Conservation (phyloP, 2,797 vertebrate genomes). For the Pteronotus mesoamericanus region DNA sequence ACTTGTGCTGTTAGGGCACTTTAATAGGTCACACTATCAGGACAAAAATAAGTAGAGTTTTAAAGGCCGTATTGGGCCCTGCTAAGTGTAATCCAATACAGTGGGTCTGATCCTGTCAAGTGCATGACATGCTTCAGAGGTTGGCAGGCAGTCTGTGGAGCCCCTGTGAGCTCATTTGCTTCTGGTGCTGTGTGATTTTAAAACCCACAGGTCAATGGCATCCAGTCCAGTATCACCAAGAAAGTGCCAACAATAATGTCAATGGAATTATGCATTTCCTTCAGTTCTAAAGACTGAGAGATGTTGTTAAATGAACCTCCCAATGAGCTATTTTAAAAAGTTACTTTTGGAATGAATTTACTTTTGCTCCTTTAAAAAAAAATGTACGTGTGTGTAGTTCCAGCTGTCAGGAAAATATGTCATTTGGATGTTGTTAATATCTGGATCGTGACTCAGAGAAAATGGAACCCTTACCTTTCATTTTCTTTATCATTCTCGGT, state of each 20-base stretch:
- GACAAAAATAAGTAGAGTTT: not conserved
- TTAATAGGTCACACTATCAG: constrained; percentile 35
- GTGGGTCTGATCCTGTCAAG: not conserved
- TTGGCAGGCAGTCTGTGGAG: not conserved
- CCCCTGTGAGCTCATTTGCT: not conserved
- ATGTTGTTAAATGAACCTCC: not conserved
- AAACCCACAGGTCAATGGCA: not conserved
- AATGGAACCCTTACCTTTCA: not conserved
- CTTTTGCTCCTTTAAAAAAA: not conserved
- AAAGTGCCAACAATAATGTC: not conserved
- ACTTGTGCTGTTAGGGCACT: not conserved
- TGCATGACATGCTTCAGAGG: not conserved
- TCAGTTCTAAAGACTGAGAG: not conserved
- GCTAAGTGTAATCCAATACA: not conserved
- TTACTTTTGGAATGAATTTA: not conserved
- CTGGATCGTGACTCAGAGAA: not conserved
- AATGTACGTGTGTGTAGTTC: not conserved
- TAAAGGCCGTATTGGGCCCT: not conserved
- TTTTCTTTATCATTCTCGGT: not conserved
- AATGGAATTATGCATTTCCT: not conserved
- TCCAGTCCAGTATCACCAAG: not conserved
- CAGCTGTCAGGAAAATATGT: not conserved
- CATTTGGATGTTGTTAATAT: not conserved
- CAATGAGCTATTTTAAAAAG: constrained; percentile 13
- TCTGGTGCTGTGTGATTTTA: not conserved